Evolutionary conservation across 37 sponge, comb jelly and placozoan species (phyloP).

Genomic region (Chondrilla cf. caribensis): DNA sequence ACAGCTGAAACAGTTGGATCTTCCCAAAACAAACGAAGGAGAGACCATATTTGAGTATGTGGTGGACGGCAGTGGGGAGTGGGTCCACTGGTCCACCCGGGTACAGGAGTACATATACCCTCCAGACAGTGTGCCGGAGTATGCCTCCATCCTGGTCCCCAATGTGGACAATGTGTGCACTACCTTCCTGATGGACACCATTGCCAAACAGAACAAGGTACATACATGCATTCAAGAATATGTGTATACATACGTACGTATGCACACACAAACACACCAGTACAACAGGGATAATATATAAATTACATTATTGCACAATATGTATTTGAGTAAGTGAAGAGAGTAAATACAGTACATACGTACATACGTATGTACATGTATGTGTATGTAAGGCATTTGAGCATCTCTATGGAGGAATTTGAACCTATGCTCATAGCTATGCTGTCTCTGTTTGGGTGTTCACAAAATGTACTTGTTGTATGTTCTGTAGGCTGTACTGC

Average conservation of each 20-base stretch:
- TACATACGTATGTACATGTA: too few species aligned
- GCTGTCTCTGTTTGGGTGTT: too few species aligned
- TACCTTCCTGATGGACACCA: constrained; percentile 88
- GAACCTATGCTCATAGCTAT: too few species aligned
- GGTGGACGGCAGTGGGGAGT: constrained; percentile 74
- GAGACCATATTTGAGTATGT: constrained; percentile 98
- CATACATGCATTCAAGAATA: background rate
- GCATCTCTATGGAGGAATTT: too few species aligned
- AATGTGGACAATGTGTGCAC: constrained; percentile 98
- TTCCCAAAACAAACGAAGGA: constrained; percentile 69
- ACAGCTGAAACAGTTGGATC: constrained; percentile 55
- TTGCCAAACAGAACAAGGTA: constrained; percentile 85
- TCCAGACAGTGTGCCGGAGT: constrained; percentile 77
- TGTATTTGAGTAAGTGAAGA: background rate
- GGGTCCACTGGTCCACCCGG: constrained; percentile 81
- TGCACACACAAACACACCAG: background rate
- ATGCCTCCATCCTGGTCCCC: constrained; percentile 94
- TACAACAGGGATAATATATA: too few species aligned
- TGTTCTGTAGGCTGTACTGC: constrained; percentile 55
- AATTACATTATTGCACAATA: too few species aligned
- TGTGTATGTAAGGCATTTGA: too few species aligned
- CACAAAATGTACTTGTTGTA: too few species aligned
- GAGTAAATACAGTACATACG: background rate
- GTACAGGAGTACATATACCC: constrained; percentile 90
- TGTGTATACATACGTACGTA: background rate